phyloP scores from a whole-genome alignment of 2,113 vertebrate genomes.

The Xyrauchen texanus region DNA sequence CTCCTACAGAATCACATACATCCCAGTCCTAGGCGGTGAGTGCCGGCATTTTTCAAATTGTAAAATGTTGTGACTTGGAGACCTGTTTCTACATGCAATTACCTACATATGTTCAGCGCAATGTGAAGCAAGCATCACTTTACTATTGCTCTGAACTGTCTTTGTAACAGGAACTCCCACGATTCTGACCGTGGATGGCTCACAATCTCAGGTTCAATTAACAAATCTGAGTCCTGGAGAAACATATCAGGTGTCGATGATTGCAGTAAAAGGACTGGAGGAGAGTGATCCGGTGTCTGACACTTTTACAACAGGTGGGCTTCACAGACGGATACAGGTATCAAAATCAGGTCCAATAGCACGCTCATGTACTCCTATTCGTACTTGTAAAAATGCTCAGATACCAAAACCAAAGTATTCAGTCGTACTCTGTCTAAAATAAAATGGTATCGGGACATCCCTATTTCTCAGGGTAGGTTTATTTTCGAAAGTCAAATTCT shows the following conservation, averaged over 20 bases:
- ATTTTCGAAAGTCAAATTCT: too few relatives aligned
- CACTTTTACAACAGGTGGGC: conserved; percentile 84
- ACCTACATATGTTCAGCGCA: too few relatives aligned
- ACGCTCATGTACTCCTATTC: too few relatives aligned
- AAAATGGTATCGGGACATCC: too few relatives aligned
- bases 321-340: too few relatives aligned
- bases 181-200: conserved; percentile 77
- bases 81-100: background rate
- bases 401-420: too few relatives aligned
- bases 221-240: conserved; percentile 81
- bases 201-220: conserved; percentile 74
- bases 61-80: background rate
- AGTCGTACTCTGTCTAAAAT: too few relatives aligned
- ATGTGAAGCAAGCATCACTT: too few relatives aligned
- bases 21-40: conserved; percentile 84
- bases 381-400: too few relatives aligned
- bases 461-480: too few relatives aligned
- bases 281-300: conserved; percentile 86
- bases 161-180: conserved; percentile 74
- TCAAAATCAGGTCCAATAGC: too few relatives aligned
- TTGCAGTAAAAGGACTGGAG: conserved; percentile 86
- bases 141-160: background rate
- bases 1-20: conserved; percentile 81
- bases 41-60: background rate
- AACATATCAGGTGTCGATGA: conserved; percentile 80